phyloP scores from a whole-genome alignment of 2,797 vertebrate genomes.

The Rhadinocentrus ornatus region DNA sequence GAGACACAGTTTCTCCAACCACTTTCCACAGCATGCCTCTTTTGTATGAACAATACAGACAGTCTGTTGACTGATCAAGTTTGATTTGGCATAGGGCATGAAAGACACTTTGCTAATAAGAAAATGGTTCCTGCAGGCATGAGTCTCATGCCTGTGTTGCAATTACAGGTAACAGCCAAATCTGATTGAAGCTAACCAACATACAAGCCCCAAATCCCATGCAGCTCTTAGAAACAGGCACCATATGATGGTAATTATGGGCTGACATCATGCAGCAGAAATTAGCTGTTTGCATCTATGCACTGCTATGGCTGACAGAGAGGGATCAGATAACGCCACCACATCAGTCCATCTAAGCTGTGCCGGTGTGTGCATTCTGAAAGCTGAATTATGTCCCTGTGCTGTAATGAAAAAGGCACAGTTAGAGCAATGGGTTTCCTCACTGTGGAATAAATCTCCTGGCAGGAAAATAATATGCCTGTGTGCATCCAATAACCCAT shows the following conservation, averaged over 20 bases:
- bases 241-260: conserved; percentile 67
- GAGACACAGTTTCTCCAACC: conserved; percentile 49
- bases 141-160: conserved; percentile 26
- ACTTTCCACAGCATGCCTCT: conserved; percentile 55
- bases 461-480: conserved; percentile 80
- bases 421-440: conserved; percentile 77
- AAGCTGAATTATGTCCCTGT: conserved; percentile 71
- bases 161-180: conserved; percentile 64
- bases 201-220: conserved; percentile 27
- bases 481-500: conserved; percentile 81
- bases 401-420: conserved; percentile 71
- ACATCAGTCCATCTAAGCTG: conserved; percentile 57
- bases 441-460: conserved; percentile 78
- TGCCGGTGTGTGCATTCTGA: conserved; percentile 49
- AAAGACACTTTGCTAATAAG: conserved; percentile 67
- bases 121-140: conserved; percentile 70
- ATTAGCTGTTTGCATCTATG: conserved; percentile 65
- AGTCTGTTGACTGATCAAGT: conserved; percentile 49
- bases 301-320: conserved; percentile 56
- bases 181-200: conserved; percentile 51
- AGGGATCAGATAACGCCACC: conserved; percentile 59
- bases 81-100: conserved; percentile 51
- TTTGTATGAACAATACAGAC: conserved; percentile 54
- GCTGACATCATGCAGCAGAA: conserved; percentile 67
- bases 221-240: conserved; percentile 62